A percentile compares a stretch with the other conserved stretches of the same genome.
Evolutionary conservation across 2,888 invertebrate species (phyloP).

Genomic region (Automeris io): DNA sequence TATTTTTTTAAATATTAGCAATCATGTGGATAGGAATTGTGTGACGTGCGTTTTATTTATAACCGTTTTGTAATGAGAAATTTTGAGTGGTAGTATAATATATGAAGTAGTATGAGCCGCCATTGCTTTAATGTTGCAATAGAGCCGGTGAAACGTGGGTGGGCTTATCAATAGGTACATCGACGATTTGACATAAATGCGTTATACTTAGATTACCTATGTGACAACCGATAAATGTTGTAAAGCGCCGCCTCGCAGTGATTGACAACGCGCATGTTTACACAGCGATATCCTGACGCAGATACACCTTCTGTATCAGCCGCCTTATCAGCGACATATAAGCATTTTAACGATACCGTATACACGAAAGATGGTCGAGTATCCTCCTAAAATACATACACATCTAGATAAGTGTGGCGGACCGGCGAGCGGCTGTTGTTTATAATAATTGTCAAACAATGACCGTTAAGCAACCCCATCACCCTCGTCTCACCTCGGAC

Average conservation of each 20-base stretch:
- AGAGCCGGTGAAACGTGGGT: slow-evolving; percentile 57
- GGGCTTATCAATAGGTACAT: slow-evolving; percentile 69
- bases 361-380: slow-evolving; percentile 35
- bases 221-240: slow-evolving; percentile 71
- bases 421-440: slow-evolving; percentile 19
- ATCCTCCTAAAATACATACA: slow-evolving; percentile 18
- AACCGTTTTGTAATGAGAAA: slow-evolving; percentile 2
- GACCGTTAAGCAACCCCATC: slow-evolving; percentile 37
- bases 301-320: slow-evolving; percentile 56
- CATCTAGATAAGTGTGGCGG: slow-evolving; percentile 17
- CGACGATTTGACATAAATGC: slow-evolving; percentile 73
- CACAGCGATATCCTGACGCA: slow-evolving; percentile 57
- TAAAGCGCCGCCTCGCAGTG: slow-evolving; percentile 69
- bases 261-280: slow-evolving; percentile 69
- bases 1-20: too few relatives aligned
- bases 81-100: slow-evolving; percentile 26
- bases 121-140: slow-evolving; percentile 57
- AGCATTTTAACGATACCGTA: slow-evolving; percentile 42
- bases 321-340: slow-evolving; percentile 57
- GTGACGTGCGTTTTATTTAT: slow-evolving; percentile 28
- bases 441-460: slow-evolving; percentile 53
- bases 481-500: slow-evolving; percentile 69
- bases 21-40: too few relatives aligned
- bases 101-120: slow-evolving; percentile 45
- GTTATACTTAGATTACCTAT: slow-evolving; percentile 70